phyloP scores from a whole-genome alignment of 2,797 vertebrate genomes.

The Ambastaia sidthimunki region DNA sequence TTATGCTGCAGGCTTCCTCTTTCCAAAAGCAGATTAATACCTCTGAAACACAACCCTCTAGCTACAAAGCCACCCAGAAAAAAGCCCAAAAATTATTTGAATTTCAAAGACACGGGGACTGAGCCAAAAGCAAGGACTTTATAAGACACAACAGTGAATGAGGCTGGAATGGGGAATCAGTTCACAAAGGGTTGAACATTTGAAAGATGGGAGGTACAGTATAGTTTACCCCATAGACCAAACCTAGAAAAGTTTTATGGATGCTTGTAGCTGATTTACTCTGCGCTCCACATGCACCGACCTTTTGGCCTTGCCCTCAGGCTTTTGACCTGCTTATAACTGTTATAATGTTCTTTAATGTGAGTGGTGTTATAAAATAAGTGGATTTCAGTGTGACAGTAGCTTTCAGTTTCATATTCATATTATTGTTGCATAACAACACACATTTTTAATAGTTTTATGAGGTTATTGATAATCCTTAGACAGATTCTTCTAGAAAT shows the following conservation, averaged over 20 bases:
- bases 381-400: not conserved
- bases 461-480: not conserved
- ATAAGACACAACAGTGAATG: slow-evolving; percentile 43
- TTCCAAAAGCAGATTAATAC: slow-evolving; percentile 64
- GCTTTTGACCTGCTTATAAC: slow-evolving; percentile 50
- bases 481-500: not conserved
- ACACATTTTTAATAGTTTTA: not conserved
- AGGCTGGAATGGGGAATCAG: slow-evolving; percentile 42
- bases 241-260: slow-evolving; percentile 48
- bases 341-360: slow-evolving; percentile 30
- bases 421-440: not conserved
- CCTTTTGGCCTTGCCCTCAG: slow-evolving; percentile 46
- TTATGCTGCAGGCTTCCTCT: slow-evolving; percentile 34
- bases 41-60: slow-evolving; percentile 43
- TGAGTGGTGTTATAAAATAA: slow-evolving; percentile 21
- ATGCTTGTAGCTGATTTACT: slow-evolving; percentile 35
- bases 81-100: slow-evolving; percentile 43
- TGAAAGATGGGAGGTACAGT: slow-evolving; percentile 47
- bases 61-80: slow-evolving; percentile 47
- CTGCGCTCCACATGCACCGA: slow-evolving; percentile 36
- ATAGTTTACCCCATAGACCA: slow-evolving; percentile 48
- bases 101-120: slow-evolving; percentile 56
- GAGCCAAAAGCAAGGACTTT: slow-evolving; percentile 56
- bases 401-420: not conserved
- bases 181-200: slow-evolving; percentile 41